These are phyloP conservation scores for Aythya baeri DNA, from an alignment of 2,113 vertebrate genomes.

Conservation along the genomic window DNA sequence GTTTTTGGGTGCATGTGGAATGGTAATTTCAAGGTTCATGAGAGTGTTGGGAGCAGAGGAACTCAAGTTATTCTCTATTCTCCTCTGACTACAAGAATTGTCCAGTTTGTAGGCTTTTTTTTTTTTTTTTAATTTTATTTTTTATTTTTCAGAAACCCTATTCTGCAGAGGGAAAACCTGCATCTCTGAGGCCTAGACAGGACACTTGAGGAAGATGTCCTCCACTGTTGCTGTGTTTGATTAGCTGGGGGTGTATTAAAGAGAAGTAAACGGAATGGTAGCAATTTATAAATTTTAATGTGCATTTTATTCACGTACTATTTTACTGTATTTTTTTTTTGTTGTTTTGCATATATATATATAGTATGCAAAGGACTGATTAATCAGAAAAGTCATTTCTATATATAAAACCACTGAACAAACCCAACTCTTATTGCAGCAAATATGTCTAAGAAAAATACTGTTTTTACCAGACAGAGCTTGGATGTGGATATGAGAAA, in stretches of 20 bases:
- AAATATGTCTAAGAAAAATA: background rate
- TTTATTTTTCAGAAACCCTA: background rate
- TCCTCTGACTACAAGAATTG: background rate
- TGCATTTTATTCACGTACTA: conserved; percentile 24
- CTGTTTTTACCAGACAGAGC: conserved; percentile 23
- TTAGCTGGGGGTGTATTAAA: background rate
- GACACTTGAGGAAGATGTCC: background rate
- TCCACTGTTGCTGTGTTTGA: background rate
- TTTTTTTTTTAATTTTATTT: background rate
- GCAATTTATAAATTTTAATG: conserved; percentile 35
- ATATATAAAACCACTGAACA: background rate
- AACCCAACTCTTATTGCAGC: background rate
- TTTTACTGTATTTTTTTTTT: conserved; percentile 18
- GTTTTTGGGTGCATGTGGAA: background rate
- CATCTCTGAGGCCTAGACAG: background rate
- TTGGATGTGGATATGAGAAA: conserved; percentile 2
- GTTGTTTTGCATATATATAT: conserved; percentile 26
- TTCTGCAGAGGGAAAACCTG: background rate
- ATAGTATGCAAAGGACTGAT: conserved; percentile 2
- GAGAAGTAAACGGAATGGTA: conserved; percentile 25
- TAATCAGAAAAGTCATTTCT: background rate
- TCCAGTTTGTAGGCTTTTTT: background rate
- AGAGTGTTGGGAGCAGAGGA: background rate
- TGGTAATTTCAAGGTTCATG: background rate
- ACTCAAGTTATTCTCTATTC: background rate